phyloP scores from a whole-genome alignment of 1,140 invertebrate genomes.

The Parasteatoda tepidariorum region DNA sequence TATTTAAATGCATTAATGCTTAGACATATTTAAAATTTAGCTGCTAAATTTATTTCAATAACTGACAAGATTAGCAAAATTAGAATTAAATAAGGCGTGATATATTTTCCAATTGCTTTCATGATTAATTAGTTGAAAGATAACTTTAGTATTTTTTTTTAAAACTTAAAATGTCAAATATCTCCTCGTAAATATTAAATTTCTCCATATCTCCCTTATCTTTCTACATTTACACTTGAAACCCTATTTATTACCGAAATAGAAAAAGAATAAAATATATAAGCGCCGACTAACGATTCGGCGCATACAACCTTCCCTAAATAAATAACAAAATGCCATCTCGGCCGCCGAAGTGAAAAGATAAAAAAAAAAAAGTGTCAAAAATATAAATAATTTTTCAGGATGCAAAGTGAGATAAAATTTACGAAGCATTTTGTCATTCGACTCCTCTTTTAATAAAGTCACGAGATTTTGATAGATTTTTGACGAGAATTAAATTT shows the following conservation, averaged over 20 bases:
- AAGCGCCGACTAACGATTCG: not conserved
- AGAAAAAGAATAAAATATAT: not conserved
- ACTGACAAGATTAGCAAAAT: no score
- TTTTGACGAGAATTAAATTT: conserved; percentile 25
- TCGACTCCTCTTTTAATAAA: not conserved
- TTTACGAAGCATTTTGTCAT: not conserved
- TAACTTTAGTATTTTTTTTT: no score
- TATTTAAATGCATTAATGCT: no score
- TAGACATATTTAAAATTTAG: no score
- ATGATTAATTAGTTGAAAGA: no score
- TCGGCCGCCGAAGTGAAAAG: not conserved
- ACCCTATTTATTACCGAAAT: not conserved
- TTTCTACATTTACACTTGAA: not conserved
- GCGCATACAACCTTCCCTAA: not conserved
- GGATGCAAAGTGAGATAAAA: not conserved
- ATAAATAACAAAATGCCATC: not conserved
- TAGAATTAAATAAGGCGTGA: no score
- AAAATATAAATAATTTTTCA: not conserved
- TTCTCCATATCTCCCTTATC: not conserved
- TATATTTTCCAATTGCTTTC: no score
- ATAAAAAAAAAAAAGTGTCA: not conserved
- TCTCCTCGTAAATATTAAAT: not conserved
- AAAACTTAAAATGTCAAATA: not conserved
- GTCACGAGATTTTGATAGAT: conserved; percentile 11
- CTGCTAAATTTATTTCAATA: no score